A percentile compares a stretch with the other conserved stretches of the same genome.
Evolutionary conservation across 64 coral and sea anemone genomes (phyloP).

Genomic region (Dendronephthya gigantea): DNA sequence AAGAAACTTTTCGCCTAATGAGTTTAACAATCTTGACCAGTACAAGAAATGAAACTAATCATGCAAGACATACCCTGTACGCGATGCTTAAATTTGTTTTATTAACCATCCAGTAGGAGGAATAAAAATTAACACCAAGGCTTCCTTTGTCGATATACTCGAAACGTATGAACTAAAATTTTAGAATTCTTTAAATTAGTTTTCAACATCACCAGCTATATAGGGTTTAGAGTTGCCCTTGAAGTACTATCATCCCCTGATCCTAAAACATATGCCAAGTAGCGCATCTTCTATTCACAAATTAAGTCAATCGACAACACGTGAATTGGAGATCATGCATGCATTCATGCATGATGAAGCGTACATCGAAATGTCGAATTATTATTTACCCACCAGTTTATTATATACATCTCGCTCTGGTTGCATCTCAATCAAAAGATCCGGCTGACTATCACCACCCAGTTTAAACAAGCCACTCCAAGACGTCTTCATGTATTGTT

Average conservation of each 20-base stretch:
- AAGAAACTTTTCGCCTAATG: too few relatives aligned
- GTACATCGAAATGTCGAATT: not conserved
- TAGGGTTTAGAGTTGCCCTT: too few relatives aligned
- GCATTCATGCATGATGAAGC: not conserved
- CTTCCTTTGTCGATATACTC: not conserved
- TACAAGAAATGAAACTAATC: too few relatives aligned
- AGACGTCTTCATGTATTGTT: slow-evolving; percentile 7
- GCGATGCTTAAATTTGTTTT: slow-evolving; percentile 67
- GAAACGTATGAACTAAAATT: not conserved
- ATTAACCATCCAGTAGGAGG: slow-evolving; percentile 95
- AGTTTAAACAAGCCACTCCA: slow-evolving; percentile 44
- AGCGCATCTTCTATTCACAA: too few relatives aligned
- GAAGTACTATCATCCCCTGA: too few relatives aligned
- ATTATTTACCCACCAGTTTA: not conserved
- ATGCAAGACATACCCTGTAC: slow-evolving; percentile 90
- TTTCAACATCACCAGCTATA: not conserved
- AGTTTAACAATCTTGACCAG: too few relatives aligned
- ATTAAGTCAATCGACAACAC: too few relatives aligned
- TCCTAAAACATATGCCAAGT: too few relatives aligned
- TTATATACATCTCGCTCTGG: not conserved
- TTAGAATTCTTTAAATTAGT: not conserved
- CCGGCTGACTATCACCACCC: slow-evolving; percentile 22
- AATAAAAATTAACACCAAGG: slow-evolving; percentile 45
- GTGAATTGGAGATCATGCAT: not conserved
- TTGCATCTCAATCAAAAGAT: slow-evolving; percentile 23